These are phyloP conservation scores for Tigriopus japonicus DNA, from an alignment of 1,140 invertebrate genomes.

Conservation along the genomic window DNA sequence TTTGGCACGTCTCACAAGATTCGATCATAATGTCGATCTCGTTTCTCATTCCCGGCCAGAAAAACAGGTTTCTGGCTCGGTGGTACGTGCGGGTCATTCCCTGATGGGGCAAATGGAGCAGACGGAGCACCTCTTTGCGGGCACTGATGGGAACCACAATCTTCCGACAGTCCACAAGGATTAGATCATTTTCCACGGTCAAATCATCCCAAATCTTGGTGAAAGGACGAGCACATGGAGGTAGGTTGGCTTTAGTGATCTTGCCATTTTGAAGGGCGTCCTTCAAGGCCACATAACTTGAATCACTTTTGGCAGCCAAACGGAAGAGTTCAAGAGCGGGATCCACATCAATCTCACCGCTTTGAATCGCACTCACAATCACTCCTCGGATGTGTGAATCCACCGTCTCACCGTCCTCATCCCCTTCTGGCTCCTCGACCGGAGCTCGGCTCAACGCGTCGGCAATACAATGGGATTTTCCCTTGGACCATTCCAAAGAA, in stretches of 20 bases:
- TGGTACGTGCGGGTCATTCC: background rate
- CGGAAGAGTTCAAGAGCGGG: background rate
- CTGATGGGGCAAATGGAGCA: background rate
- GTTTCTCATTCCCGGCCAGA: background rate
- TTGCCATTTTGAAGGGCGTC: background rate
- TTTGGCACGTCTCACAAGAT: background rate
- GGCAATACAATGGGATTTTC: background rate
- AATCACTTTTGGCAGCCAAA: background rate
- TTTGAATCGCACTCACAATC: too few relatives aligned
- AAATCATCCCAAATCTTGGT: background rate
- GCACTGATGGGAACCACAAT: background rate
- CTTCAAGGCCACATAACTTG: background rate
- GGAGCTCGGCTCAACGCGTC: background rate
- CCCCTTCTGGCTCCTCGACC: background rate
- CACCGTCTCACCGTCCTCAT: background rate
- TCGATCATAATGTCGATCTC: background rate
- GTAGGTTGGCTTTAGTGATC: background rate
- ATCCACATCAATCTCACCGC: background rate
- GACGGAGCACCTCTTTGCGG: background rate
- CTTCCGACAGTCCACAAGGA: background rate
- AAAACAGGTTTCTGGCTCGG: background rate
- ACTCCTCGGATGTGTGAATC: background rate
- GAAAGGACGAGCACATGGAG: background rate
- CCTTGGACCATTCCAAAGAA: background rate
- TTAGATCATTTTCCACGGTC: background rate